Evolutionary conservation across 2,797 vertebrate species (phyloP).

Genomic region (Lepus oiostolus): DNA sequence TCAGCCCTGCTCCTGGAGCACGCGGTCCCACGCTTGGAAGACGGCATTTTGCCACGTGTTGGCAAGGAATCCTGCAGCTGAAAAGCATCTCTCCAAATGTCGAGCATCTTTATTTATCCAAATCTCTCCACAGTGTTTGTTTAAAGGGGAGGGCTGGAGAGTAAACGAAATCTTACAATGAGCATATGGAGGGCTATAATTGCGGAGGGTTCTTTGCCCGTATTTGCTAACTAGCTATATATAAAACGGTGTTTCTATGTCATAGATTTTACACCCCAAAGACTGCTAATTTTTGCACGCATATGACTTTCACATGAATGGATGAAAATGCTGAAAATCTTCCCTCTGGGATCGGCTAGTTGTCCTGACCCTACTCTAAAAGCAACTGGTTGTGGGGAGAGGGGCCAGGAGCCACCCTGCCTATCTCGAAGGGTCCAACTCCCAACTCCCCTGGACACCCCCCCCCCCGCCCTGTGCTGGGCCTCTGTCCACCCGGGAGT

Average conservation of each 20-base stretch:
- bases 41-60: slow-evolving; percentile 81
- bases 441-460: neutral
- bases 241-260: slow-evolving; percentile 86
- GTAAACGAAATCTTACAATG: slow-evolving; percentile 84
- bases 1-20: slow-evolving; percentile 78
- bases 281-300: slow-evolving; percentile 85
- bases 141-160: slow-evolving; percentile 83
- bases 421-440: neutral
- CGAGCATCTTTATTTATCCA: slow-evolving; percentile 86
- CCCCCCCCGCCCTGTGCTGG: fast-evolving
- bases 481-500: neutral
- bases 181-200: slow-evolving; percentile 85
- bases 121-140: slow-evolving; percentile 86
- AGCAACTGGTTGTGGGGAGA: neutral
- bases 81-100: slow-evolving; percentile 82
- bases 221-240: slow-evolving; percentile 85
- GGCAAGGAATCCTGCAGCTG: slow-evolving; percentile 83
- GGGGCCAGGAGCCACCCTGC: neutral
- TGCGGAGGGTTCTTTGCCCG: slow-evolving; percentile 77
- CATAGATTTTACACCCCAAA: slow-evolving; percentile 82
- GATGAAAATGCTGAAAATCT: slow-evolving; percentile 80
- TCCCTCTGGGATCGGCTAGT: slow-evolving; percentile 64
- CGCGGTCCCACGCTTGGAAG: slow-evolving; percentile 71
- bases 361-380: slow-evolving; percentile 44
- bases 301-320: slow-evolving; percentile 86